Base-by-base conservation (phyloP, 1,140 invertebrate species). In the Leptinotarsa texana region DNA sequence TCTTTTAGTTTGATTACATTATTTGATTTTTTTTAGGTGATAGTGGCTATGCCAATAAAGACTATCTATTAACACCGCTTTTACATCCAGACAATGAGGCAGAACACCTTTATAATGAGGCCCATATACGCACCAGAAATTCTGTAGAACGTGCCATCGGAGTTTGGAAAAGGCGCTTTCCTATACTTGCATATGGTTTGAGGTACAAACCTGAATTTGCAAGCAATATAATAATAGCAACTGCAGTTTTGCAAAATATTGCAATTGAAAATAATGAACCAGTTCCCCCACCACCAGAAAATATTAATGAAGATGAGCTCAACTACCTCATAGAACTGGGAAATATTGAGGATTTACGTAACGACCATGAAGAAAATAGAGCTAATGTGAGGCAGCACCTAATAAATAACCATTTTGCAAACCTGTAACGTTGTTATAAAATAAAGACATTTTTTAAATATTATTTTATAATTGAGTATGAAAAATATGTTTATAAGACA, bases 11-110 rank as follows among this genome's bases (percentile, higher is more conserved):
- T 57, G 1, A 57, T 57, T 57, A 42, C 42, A 42, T 69, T 69
- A 33, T 69, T 69, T 68, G 63, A 61, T 79, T 13, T 66, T 76
- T 77, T 63, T 24, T 48, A 51, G 75, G 62, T 33, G 73, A 77
- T 65, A 77, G 69, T 74, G 68, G 68, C 22, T 77, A 74, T 57
- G 18, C 72, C 5, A 49, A 61, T 15, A 70, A 18, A 77, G 27
- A 48, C 47, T 71, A 77, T 67, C 33, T 77, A 15, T 63, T 74
- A 48, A 74, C 72, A 63, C 75, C 69, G 63, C 18, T 74, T 6
- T 17, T 71, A 67, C n/a, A 77, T 74, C 42, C 47, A 69, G n/a
- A 62, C 13, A 74, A 49, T 33, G 21, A n/a, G 11, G 3, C 21
- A 33, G 73, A 76, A 49, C 22, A 49, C 48, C 13, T 13, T n/a